Conservation (phyloP, 2,888 invertebrate species). For the Loripinus fragilis region DNA sequence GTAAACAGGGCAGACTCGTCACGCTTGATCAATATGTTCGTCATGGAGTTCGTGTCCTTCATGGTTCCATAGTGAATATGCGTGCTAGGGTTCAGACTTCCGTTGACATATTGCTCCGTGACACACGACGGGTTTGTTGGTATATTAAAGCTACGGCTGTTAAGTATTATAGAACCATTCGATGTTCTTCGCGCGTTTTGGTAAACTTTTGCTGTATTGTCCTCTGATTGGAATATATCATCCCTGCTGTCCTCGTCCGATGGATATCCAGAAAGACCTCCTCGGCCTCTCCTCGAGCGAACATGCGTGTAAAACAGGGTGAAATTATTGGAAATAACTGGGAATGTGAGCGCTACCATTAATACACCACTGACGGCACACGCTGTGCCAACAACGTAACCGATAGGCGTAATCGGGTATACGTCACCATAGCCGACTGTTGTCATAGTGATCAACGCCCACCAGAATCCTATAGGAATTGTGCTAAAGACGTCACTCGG, state of each 20-base stretch:
- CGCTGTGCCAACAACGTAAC: slow-evolving; percentile 79
- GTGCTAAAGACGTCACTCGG: slow-evolving; percentile 77
- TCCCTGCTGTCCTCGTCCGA: slow-evolving; percentile 32
- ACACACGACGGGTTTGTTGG: slow-evolving; percentile 63
- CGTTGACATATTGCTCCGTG: slow-evolving; percentile 47
- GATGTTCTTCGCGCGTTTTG: slow-evolving; percentile 56
- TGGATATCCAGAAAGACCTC: slow-evolving; percentile 39
- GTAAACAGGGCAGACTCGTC: slow-evolving; percentile 65
- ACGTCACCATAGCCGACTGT: slow-evolving; percentile 83
- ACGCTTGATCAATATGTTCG: slow-evolving; percentile 62
- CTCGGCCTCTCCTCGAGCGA: slow-evolving; percentile 72
- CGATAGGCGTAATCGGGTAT: slow-evolving; percentile 76
- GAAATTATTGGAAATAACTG: slow-evolving; percentile 82
- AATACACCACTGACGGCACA: slow-evolving; percentile 81
- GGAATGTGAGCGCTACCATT: slow-evolving; percentile 81
- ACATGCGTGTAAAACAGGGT: slow-evolving; percentile 82
- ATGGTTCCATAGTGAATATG: slow-evolving; percentile 36
- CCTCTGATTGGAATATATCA: slow-evolving; percentile 10
- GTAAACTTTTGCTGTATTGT: slow-evolving; percentile 34
- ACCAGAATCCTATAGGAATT: slow-evolving; percentile 84
- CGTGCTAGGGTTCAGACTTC: slow-evolving; percentile 32
- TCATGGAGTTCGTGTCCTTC: slow-evolving; percentile 69
- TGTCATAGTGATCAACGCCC: slow-evolving; percentile 83
- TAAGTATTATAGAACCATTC: slow-evolving; percentile 59
- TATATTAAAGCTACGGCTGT: slow-evolving; percentile 51